phyloP scores from a whole-genome alignment of 2,888 invertebrate genomes.

The Agonopterix arenella region DNA sequence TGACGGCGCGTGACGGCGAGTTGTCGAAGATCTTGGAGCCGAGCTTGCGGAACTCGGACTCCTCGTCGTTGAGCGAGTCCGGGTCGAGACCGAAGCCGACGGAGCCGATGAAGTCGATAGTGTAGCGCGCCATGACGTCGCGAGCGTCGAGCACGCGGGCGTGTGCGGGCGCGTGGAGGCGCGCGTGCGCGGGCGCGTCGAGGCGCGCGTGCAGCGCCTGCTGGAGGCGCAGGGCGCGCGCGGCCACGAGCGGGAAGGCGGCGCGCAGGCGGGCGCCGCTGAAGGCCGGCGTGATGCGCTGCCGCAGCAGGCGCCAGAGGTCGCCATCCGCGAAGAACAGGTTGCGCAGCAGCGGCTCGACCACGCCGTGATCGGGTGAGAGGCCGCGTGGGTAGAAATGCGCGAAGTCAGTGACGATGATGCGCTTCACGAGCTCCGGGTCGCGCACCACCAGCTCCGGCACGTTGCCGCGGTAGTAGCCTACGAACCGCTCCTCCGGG shows the following conservation, averaged over 20 bases:
- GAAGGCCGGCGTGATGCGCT: constrained; percentile 29
- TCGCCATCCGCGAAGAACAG: constrained; percentile 33
- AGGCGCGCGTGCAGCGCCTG: no score
- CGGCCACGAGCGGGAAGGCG: constrained; percentile 32
- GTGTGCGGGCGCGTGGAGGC: background rate
- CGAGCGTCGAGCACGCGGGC: constrained; percentile 18
- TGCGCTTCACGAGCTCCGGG: constrained; percentile 22
- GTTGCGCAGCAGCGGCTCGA: constrained; percentile 27
- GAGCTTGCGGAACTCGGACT: constrained; percentile 25
- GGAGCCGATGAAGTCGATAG: constrained; percentile 34
- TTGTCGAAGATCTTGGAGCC: constrained; percentile 14
- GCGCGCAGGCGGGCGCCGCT: constrained; percentile 28
- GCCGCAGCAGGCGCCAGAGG: constrained; percentile 30
- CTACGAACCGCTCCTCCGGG: constrained; percentile 24
- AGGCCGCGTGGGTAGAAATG: constrained; percentile 26
- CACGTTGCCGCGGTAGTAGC: constrained; percentile 18
- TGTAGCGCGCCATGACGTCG: constrained; percentile 34
- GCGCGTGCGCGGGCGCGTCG: constrained; percentile 5
- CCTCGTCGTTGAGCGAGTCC: constrained; percentile 27
- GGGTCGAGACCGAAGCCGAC: constrained; percentile 34
- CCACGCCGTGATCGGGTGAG: constrained; percentile 11
- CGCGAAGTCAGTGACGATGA: constrained; percentile 26
- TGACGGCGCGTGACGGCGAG: background rate
- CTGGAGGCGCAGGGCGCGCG: constrained; percentile 23
- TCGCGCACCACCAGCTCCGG: constrained; percentile 25